Evolutionary conservation across 2,113 vertebrate genomes (phyloP).

Genomic region (Colinus virginianus): DNA sequence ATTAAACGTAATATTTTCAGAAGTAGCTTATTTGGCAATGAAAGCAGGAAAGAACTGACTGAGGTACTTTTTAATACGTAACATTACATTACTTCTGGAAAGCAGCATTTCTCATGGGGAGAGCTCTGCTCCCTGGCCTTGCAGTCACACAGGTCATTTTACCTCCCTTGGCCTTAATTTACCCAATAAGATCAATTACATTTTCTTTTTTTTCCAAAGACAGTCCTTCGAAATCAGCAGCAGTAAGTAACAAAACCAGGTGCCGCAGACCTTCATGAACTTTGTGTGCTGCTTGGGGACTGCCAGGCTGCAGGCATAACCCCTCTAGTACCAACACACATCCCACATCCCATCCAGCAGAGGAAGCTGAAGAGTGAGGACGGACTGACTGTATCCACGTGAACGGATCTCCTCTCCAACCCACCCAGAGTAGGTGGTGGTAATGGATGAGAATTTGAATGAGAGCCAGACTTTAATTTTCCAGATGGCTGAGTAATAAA

Average conservation of each 20-base stretch:
- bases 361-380: background rate
- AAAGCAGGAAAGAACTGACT: background rate
- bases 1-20: background rate
- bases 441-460: conserved; percentile 43
- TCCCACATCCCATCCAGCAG: background rate
- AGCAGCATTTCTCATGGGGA: background rate
- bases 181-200: background rate
- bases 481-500: conserved; percentile 66
- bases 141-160: background rate
- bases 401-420: background rate
- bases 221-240: background rate
- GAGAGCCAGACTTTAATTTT: conserved; percentile 71
- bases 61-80: background rate
- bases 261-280: background rate
- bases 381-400: background rate
- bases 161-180: background rate
- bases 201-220: background rate
- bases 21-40: background rate
- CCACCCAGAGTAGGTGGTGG: conserved; percentile 6
- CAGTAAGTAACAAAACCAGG: background rate
- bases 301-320: background rate
- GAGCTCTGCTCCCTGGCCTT: background rate
- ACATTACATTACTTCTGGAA: background rate
- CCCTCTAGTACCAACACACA: background rate
- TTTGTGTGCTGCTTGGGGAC: background rate